These are phyloP conservation scores for Melanotaenia maccullochi DNA, from an alignment of 2,797 vertebrate species.

Conservation along the genomic window DNA sequence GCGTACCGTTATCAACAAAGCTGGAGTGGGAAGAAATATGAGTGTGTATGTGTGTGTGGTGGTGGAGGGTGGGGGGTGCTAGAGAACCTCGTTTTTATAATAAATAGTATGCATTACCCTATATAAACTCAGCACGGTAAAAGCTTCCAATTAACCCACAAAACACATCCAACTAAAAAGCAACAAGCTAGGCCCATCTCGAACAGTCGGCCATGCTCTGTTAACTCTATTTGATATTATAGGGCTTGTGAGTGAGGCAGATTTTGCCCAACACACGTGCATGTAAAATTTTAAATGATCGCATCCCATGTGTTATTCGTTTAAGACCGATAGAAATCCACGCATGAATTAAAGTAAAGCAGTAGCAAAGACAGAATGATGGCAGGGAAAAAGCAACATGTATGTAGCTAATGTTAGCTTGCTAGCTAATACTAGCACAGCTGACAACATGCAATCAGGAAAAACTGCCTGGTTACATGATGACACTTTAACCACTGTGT, in stretches of 20 bases:
- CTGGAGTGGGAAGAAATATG: too few relatives aligned
- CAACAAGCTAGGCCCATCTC: constrained; percentile 77
- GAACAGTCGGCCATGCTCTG: constrained; percentile 54
- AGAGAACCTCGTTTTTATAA: not conserved
- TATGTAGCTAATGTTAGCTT: constrained; percentile 64
- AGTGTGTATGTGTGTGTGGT: too few relatives aligned
- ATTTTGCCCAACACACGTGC: not conserved
- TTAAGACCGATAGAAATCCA: not conserved
- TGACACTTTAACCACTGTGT: constrained; percentile 35
- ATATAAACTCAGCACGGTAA: not conserved
- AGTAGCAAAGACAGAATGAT: not conserved
- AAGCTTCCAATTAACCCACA: not conserved
- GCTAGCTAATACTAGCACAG: constrained; percentile 59
- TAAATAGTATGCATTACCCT: accelerated
- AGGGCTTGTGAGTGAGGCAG: not conserved
- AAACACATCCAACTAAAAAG: constrained; percentile 33
- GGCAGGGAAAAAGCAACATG: constrained; percentile 62
- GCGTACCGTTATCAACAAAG: not conserved
- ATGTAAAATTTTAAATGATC: not conserved
- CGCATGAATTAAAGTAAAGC: not conserved
- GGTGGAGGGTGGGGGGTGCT: not conserved
- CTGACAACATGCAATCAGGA: constrained; percentile 41
- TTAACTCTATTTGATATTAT: constrained; percentile 28
- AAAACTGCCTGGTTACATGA: constrained; percentile 28
- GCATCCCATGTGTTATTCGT: not conserved